Base-by-base conservation (phyloP, 1,140 invertebrate genomes). In the Microvelia longipes region DNA sequence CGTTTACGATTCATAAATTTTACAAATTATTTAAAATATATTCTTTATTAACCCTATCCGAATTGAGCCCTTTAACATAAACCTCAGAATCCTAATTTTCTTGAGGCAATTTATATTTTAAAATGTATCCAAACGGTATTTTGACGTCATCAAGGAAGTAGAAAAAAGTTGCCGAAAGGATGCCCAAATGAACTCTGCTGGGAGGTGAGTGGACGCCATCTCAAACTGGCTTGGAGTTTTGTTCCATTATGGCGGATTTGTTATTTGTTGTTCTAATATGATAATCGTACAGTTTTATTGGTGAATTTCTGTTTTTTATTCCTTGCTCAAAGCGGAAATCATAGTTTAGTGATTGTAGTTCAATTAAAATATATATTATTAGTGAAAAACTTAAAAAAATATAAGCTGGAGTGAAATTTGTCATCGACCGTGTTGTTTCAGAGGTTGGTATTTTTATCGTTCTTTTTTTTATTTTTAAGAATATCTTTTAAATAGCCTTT, bases 181-280 rank as follows among this genome's bases (percentile, higher is more conserved):
- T 50, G 35, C 35, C 35, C 62, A 64, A n/a, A 64, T 64, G 62
- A 64, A 64, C 62, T 64, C 62, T n/a, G n/a, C n/a, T 64, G 62
- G 62, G 62, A 24, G 15, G 62, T 64, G 62, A 64, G 62, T 64
- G 62, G 62, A 64, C 62, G 62, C 62, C 62, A 64, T 64, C 62
- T 13, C 62, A 64, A 64, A 64, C 11, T 25, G 11, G 25, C 5
- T 24, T 64, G 5, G 62, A 24, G 24, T 2, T 15, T 64, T 64
- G 5, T 24, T 64, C 15, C 62, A 64, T 64, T 64, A 64, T 64
- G 62, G 62, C 62, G 62, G 62, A 15, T 64, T 64, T 64, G 62
- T 64, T 64, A 64, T 64, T 64, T 64, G 62, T 64, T 64, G 62
- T 64, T 64, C 5, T 15, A 26, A 64, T 64, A 24, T 64, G 62